Conservation (phyloP, 2,113 vertebrate genomes). For the Elgaria multicarinata region DNA sequence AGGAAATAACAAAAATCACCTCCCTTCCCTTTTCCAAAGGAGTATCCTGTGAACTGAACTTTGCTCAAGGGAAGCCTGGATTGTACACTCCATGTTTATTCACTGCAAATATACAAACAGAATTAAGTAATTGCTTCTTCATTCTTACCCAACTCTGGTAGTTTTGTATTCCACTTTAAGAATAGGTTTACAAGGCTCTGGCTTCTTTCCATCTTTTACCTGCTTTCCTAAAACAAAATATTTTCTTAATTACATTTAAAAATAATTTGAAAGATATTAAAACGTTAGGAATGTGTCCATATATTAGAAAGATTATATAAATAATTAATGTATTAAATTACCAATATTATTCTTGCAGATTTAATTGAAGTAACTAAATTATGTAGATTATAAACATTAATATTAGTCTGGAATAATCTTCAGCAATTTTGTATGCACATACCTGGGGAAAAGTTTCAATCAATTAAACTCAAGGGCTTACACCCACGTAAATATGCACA, state of each 20-base stretch:
- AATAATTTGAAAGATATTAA: slow-evolving; percentile 26
- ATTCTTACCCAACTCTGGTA: slow-evolving; percentile 90
- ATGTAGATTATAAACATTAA: background rate
- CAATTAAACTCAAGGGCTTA: background rate
- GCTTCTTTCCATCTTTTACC: slow-evolving; percentile 99
- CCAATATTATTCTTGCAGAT: background rate
- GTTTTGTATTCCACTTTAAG: slow-evolving; percentile 99
- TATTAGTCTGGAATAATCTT: background rate
- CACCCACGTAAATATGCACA: background rate
- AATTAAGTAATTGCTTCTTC: background rate
- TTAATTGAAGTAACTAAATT: background rate
- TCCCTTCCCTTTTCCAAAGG: background rate
- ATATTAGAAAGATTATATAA: slow-evolving; percentile 15
- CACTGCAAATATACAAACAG: background rate
- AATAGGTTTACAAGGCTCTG: slow-evolving; percentile 98
- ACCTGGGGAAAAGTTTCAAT: background rate
- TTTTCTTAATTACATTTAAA: slow-evolving; percentile 74
- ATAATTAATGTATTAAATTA: background rate
- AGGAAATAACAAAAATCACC: background rate
- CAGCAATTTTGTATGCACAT: background rate
- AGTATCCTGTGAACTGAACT: background rate
- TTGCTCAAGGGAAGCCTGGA: background rate
- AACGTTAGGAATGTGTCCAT: background rate
- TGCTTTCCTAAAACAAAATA: slow-evolving; percentile 93
- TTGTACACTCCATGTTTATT: background rate